Conservation (phyloP, 2,888 invertebrate species). For the Nowickia ferox region DNA sequence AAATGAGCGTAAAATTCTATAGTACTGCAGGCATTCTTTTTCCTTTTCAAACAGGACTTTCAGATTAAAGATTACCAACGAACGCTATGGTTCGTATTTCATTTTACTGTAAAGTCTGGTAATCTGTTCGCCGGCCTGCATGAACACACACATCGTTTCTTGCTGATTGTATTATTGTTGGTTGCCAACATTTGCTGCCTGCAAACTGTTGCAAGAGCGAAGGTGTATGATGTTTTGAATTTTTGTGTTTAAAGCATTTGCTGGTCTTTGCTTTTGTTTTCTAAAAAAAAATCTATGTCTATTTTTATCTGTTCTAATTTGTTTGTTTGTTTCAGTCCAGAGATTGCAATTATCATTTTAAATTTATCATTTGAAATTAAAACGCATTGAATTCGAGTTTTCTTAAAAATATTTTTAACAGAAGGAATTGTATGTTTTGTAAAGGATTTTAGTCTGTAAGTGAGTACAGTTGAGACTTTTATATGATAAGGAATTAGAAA, state of each 20-base stretch:
- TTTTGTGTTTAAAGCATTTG: constrained; percentile 47
- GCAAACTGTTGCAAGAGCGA: background rate
- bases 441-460: background rate
- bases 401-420: background rate
- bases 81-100: constrained; percentile 49
- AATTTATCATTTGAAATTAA: constrained; percentile 13
- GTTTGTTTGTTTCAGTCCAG: constrained; percentile 36
- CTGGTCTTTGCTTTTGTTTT: constrained; percentile 32
- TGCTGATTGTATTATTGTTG: background rate
- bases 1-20: constrained; percentile 67
- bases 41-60: constrained; percentile 1
- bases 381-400: constrained; percentile 34
- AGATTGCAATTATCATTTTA: constrained; percentile 45
- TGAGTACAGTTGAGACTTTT: constrained; percentile 35
- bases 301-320: constrained; percentile 61
- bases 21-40: background rate
- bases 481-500: background rate
- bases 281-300: background rate
- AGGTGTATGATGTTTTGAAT: constrained; percentile 48
- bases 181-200: background rate
- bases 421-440: background rate
- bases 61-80: constrained; percentile 59
- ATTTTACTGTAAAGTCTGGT: constrained; percentile 1
- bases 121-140: constrained; percentile 34
- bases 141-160: constrained; percentile 51